phyloP scores from a whole-genome alignment of 92 coral and sea anemone species.

The Phenganax stokvisi region DNA sequence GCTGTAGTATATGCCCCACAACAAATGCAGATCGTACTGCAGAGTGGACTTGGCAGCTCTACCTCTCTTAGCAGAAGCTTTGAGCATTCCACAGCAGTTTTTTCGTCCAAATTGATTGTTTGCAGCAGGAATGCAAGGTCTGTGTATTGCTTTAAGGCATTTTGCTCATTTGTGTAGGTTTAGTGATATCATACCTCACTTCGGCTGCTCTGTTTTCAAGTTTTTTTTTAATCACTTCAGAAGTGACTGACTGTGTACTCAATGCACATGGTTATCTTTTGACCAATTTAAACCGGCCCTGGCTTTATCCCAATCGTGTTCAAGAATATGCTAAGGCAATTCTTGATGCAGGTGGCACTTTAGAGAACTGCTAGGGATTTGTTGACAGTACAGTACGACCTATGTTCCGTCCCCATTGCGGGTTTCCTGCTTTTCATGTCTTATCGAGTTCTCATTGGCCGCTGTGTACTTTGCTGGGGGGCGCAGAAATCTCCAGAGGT shows the following conservation, averaged over 20 bases:
- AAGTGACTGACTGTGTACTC: not conserved
- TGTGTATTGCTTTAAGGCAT: not conserved
- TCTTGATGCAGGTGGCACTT: no score
- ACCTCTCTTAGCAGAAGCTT: not conserved
- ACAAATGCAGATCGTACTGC: not conserved
- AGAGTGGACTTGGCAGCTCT: not conserved
- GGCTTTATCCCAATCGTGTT: no score
- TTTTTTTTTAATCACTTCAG: not conserved
- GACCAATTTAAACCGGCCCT: not conserved
- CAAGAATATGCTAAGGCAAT: no score
- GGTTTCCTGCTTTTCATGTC: no score
- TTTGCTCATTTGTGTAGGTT: not conserved
- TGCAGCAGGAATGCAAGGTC: not conserved
- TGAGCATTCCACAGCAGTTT: not conserved
- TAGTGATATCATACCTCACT: not conserved
- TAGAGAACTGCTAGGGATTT: no score
- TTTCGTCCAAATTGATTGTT: not conserved
- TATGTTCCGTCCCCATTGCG: no score
- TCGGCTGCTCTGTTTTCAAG: not conserved
- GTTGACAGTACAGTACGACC: no score
- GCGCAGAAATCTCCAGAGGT: no score
- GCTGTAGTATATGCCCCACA: not conserved
- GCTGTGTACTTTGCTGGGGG: no score
- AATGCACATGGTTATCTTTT: not conserved
- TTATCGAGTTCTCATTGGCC: no score